phyloP scores from a whole-genome alignment of 2,113 vertebrate species.

The Choloepus hoffmanni region DNA sequence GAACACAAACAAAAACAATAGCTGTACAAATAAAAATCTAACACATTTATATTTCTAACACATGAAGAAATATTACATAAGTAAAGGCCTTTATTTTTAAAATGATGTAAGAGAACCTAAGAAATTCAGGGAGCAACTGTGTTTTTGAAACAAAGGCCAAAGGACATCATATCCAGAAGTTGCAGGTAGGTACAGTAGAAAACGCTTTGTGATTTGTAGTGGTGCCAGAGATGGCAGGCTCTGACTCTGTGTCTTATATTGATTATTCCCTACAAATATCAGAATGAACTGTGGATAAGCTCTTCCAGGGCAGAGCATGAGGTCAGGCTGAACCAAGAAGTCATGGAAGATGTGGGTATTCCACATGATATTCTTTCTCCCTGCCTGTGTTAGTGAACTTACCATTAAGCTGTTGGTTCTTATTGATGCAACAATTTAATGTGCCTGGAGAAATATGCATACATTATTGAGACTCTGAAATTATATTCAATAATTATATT shows the following conservation, averaged over 20 bases:
- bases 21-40: not conserved
- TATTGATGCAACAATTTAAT: not conserved
- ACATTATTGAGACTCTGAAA: not conserved
- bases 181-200: not conserved
- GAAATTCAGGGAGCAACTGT: not conserved
- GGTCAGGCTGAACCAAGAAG: not conserved
- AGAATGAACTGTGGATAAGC: not conserved
- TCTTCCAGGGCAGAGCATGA: not conserved
- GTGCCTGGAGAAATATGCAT: not conserved
- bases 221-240: not conserved
- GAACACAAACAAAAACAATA: not conserved
- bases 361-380: too few relatives aligned
- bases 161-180: not conserved
- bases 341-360: not conserved
- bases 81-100: not conserved
- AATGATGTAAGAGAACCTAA: not conserved
- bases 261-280: not conserved
- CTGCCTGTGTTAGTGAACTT: not conserved
- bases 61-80: not conserved
- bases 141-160: not conserved
- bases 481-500: not conserved
- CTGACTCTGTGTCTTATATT: not conserved
- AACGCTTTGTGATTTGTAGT: accelerated
- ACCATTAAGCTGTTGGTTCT: not conserved
- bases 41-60: not conserved